These are phyloP conservation scores for Ifrita kowaldi DNA, from an alignment of 2,113 vertebrate genomes.

Conservation along the genomic window DNA sequence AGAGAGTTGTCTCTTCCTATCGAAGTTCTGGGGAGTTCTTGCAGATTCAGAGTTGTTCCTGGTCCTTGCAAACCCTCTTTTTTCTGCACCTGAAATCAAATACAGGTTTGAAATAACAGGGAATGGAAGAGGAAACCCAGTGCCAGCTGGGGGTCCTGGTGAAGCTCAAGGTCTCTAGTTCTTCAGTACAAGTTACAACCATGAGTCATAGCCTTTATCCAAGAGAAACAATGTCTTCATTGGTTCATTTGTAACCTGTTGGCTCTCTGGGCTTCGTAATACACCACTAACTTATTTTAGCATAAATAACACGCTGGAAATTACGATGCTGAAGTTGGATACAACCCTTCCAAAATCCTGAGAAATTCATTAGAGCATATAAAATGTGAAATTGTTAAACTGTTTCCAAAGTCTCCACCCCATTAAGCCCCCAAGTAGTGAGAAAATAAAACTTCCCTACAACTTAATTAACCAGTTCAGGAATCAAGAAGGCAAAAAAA, in stretches of 20 bases:
- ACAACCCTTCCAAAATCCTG: slow-evolving; percentile 39
- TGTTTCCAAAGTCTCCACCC: slow-evolving; percentile 45
- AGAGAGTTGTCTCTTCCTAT: slow-evolving; percentile 62
- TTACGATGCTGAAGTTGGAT: slow-evolving; percentile 8
- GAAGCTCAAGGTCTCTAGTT: background rate
- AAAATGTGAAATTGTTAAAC: slow-evolving; percentile 37
- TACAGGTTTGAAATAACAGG: slow-evolving; percentile 27
- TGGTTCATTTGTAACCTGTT: slow-evolving; percentile 15
- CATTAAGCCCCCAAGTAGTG: slow-evolving; percentile 40
- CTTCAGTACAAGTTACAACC: background rate
- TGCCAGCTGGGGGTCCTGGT: background rate
- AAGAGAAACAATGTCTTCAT: slow-evolving; percentile 26
- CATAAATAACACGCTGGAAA: slow-evolving; percentile 49
- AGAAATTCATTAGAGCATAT: slow-evolving; percentile 54
- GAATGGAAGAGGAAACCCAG: background rate
- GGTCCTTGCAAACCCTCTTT: slow-evolving; percentile 51
- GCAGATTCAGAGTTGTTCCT: slow-evolving; percentile 64
- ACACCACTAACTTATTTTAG: slow-evolving; percentile 22
- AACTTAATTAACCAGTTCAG: slow-evolving; percentile 1
- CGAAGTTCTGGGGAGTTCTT: slow-evolving; percentile 50
- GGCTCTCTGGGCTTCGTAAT: slow-evolving; percentile 1
- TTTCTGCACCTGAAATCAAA: slow-evolving; percentile 73
- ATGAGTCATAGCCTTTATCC: background rate
- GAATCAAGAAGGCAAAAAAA: background rate
- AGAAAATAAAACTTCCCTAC: slow-evolving; percentile 26